Conservation (phyloP, 1,140 invertebrate genomes). For the Rhagoletis pomonella region DNA sequence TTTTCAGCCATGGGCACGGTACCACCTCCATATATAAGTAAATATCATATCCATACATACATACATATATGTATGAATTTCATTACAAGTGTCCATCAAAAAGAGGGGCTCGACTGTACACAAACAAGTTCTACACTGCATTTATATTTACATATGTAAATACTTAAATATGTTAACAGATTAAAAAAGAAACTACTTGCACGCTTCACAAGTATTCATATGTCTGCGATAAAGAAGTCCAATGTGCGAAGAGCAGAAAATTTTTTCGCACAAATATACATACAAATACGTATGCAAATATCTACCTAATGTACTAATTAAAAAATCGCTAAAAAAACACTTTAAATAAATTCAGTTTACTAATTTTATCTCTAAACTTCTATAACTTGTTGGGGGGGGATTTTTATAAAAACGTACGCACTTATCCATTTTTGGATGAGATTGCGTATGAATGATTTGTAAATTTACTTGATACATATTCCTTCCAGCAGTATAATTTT, state of each 20-base stretch:
- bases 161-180: neutral
- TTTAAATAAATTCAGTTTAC: neutral
- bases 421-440: neutral
- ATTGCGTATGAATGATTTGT: neutral
- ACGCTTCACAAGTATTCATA: neutral
- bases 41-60: neutral
- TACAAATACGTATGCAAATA: neutral
- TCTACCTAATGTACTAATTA: neutral
- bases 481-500: too few relatives aligned
- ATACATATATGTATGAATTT: neutral
- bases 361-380: neutral
- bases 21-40: neutral
- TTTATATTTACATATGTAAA: slow-evolving; percentile 3
- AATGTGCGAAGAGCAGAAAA: slow-evolving; percentile 9
- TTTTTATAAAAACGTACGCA: neutral
- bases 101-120: neutral
- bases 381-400: neutral
- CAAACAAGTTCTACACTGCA: slow-evolving; percentile 16
- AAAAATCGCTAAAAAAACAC: neutral
- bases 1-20: too few relatives aligned
- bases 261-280: neutral
- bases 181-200: slow-evolving; percentile 17
- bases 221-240: slow-evolving; percentile 30
- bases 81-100: neutral
- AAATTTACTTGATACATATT: too few relatives aligned